Base-by-base conservation (phyloP, 2,797 vertebrate genomes). In the Antennarius maculatus region DNA sequence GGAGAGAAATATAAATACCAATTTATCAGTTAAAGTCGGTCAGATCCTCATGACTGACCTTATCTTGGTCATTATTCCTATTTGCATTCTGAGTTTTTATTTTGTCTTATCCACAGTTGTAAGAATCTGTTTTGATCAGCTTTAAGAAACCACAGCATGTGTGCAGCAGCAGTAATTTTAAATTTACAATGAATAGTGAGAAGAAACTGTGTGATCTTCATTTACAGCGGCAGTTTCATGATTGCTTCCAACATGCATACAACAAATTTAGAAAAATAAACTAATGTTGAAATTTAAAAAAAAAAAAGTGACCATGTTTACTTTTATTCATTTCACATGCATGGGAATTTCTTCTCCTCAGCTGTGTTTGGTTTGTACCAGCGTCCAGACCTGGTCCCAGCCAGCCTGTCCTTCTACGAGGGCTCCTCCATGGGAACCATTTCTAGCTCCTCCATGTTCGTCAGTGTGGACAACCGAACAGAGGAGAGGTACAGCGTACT, bases 361-460 rank as follows among this genome's bases (percentile, higher is more conserved):
- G 82, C 83, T 73, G 88, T 88, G 66, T 93, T 86, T 7, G 88
- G 80, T 15, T 91, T 87, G 2, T 92, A 86, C 71, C 84, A 83
- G 62, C 89, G 79, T 43, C 84, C 90, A 0, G 90, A 91, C 66
- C 83, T 93, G 75, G 91, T 93, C 55, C 88, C 91, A 1, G 70
- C 82, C 69, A 86, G 85, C 71, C 73, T 82, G 7, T 83, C 83
- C 48, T 89, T 85, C 58, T 91, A 85, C 7, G 91, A 92, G 61
- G 88, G 91, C 51, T 91, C 89, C 62, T 94, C 93, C 66, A 84
- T 93, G 86, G 92, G 89, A 69, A 92, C 91, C 69, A 88, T 93
- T 79, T 93, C 92, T 74, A 88, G 85, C 46, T 92, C 92, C 61
- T 89, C 90, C 69, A 84, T 93, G 74, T 92, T 85, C 60, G 85